Percentiles rank a stretch among this genome's conserved stretches.
phyloP scores from a whole-genome alignment of 2,113 vertebrate genomes.

The Camarhynchus parvulus region DNA sequence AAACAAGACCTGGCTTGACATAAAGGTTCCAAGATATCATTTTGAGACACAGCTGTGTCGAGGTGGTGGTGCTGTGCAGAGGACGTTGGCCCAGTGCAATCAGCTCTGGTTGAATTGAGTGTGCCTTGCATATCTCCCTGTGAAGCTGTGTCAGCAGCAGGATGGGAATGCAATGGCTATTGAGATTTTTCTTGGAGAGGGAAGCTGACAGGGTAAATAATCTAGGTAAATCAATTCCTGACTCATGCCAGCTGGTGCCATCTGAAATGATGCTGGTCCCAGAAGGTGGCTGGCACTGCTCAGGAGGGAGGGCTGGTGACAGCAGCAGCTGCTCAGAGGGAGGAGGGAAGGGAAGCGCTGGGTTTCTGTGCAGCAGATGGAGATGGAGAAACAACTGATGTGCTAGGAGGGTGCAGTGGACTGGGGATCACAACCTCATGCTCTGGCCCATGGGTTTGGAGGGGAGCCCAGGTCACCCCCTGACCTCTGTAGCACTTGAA shows the following conservation, averaged over 20 bases:
- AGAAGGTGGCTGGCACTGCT: not conserved
- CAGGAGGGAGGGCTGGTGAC: not conserved
- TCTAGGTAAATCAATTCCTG: not conserved
- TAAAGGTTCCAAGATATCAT: not conserved
- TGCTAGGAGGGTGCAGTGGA: accelerated
- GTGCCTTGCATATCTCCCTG: not conserved
- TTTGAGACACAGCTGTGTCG: not conserved
- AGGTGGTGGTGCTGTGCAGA: not conserved
- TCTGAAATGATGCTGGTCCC: not conserved
- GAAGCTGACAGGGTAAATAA: not conserved
- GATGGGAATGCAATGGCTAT: not conserved
- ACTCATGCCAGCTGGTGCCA: not conserved
- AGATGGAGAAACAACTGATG: not conserved
- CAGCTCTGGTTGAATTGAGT: accelerated
- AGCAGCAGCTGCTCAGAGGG: not conserved
- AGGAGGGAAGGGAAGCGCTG: not conserved
- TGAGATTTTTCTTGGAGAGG: not conserved
- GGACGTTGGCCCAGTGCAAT: not conserved
- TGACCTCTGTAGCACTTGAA: not conserved
- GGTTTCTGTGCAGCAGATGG: not conserved
- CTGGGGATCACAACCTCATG: accelerated
- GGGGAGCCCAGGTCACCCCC: not conserved
- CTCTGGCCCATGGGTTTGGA: not conserved
- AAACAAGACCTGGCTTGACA: not conserved
- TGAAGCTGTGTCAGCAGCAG: not conserved